Base-by-base conservation (phyloP, 2,888 invertebrate genomes). In the Aproaerema taeniolella region DNA sequence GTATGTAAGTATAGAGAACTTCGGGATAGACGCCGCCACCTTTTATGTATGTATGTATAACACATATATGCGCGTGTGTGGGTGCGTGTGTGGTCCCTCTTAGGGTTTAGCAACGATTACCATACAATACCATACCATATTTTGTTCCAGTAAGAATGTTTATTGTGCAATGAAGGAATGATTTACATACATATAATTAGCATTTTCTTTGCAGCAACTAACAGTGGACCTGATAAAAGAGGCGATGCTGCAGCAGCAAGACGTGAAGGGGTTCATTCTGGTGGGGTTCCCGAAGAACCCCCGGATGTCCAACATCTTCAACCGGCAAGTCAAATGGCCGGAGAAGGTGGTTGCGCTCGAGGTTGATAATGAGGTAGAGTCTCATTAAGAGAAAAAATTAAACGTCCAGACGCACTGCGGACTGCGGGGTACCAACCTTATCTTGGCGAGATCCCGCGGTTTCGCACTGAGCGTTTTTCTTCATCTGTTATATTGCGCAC, bases 201-300 rank as follows among this genome's bases (percentile, higher is more conserved):
- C 20, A 4, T 9, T 26, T 26, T 26, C n/a, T 9, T 26, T 26
- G 1, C 62, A 89, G 89, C 81, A 83, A 71, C 50, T 87, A 33
- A 85, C 87, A 46, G 77, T 89, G 14, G 88, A 89, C 50, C 62
- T 89, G 41, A 79, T 89, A 46, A 89, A 89, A 53, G 89, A 89
- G 56, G 75, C 82, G 31, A 87, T 89, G 85, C 62, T 89, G 41
- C 52, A 57, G 45, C 74, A 78, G 36, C 69, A 78, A 28, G 78
- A 76, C 1, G 73, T 83, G 0, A 82, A 77, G 28, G 89, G 89
- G 0, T 89, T 83, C 54, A 78, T 89, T 11, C 61, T 89, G 29
- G 88, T 88, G 7, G 88, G 88, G 9, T 90, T 90, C 63, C 90
- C 90, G 6, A 83, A 77, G 60, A 89, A 81, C 39, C 74, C 74